These are phyloP conservation scores for Parnassius glacialis DNA, from an alignment of 2,888 invertebrate species.

Conservation along the genomic window DNA sequence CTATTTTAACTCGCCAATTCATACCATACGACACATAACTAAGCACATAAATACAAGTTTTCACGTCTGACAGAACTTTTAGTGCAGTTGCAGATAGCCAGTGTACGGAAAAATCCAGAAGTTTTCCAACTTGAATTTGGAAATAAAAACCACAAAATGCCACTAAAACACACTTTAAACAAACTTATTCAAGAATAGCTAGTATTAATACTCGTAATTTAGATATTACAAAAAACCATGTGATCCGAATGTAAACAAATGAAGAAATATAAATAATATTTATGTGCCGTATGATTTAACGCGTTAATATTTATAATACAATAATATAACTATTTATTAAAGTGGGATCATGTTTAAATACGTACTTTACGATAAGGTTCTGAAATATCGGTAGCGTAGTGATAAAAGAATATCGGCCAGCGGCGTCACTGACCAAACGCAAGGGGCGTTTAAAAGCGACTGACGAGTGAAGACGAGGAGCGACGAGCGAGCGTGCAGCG, in stretches of 20 bases:
- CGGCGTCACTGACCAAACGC: conserved; percentile 48
- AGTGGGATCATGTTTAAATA: conserved; percentile 33
- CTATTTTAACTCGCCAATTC: conserved; percentile 23
- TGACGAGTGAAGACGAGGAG: conserved; percentile 36
- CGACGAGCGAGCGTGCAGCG: conserved; percentile 35
- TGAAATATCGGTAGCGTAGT: conserved; percentile 66
- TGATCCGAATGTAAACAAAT: conserved; percentile 66
- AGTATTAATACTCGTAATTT: neutral
- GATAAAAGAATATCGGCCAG: conserved; percentile 53
- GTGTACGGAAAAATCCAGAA: neutral
- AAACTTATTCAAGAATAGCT: neutral
- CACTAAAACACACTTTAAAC: conserved; percentile 1
- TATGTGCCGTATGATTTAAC: neutral
- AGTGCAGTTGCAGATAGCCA: neutral
- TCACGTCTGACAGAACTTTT: conserved; percentile 2
- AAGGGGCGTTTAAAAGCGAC: conserved; percentile 66
- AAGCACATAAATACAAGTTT: neutral
- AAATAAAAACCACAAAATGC: neutral
- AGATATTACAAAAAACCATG: conserved; percentile 51
- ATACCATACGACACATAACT: conserved; percentile 7
- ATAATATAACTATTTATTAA: conserved; percentile 26
- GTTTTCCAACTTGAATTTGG: neutral
- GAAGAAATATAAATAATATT: conserved; percentile 33
- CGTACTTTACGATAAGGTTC: conserved; percentile 61
- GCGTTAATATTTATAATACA: neutral